Evolutionary conservation across 1,140 invertebrate species (phyloP).

Genomic region (Drosophila burlai): DNA sequence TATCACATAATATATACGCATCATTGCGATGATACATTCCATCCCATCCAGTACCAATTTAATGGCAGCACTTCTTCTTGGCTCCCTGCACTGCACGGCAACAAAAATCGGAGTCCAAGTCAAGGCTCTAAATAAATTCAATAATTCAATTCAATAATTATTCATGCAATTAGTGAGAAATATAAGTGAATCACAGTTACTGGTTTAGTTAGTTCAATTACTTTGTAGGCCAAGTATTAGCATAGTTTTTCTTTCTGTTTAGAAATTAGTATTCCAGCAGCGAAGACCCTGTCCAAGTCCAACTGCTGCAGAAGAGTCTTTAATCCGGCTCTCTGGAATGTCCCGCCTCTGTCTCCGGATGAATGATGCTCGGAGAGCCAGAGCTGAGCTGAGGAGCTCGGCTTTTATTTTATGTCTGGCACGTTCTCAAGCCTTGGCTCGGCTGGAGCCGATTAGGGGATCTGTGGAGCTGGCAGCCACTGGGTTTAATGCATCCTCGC

Average conservation of each 20-base stretch:
- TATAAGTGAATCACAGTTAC: neutral
- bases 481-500: conserved; percentile 29
- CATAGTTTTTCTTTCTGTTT: conserved; percentile 14
- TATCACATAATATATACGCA: conserved; percentile 11
- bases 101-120: neutral
- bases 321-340: conserved; percentile 8
- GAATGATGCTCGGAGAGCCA: conserved; percentile 43
- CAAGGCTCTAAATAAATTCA: no score
- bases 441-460: conserved; percentile 1
- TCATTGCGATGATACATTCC: conserved; percentile 22
- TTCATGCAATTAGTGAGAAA: neutral
- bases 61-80: conserved; percentile 59
- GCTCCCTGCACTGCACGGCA: conserved; percentile 3
- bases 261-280: conserved; percentile 63
- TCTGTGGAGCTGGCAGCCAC: conserved; percentile 15
- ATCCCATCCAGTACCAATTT: conserved; percentile 67
- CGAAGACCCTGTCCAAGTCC: conserved; percentile 24
- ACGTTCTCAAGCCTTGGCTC: conserved; percentile 29
- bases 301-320: conserved; percentile 17
- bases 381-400: conserved; percentile 8
- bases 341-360: conserved; percentile 33
- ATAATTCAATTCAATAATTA: neutral
- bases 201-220: no score
- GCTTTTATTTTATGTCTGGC: conserved; percentile 75
- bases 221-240: neutral